Evolutionary conservation across 2,797 vertebrate genomes (phyloP).

Genomic region (Pipistrellus pipistrellus): DNA sequence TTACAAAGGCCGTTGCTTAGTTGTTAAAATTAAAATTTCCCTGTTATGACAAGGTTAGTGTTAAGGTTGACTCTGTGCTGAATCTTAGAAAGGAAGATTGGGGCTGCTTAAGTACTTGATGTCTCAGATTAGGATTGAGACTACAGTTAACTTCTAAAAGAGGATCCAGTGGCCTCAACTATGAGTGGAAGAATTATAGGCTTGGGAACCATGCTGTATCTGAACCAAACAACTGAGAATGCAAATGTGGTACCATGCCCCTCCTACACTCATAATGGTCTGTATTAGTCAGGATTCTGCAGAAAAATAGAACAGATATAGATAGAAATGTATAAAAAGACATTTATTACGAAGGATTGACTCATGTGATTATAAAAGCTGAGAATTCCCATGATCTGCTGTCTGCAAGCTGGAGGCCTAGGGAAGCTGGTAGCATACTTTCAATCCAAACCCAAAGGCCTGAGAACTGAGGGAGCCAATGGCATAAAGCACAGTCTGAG

Average conservation of each 20-base stretch:
- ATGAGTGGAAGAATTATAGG: background rate
- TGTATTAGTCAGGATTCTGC: background rate
- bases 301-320: background rate
- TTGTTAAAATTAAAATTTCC: conserved; percentile 32
- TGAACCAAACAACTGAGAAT: background rate
- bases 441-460: background rate
- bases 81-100: background rate
- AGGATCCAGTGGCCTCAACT: background rate
- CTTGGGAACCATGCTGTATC: background rate
- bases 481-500: background rate
- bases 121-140: background rate
- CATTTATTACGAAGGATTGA: background rate
- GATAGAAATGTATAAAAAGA: background rate
- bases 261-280: background rate
- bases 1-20: background rate
- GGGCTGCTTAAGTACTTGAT: background rate
- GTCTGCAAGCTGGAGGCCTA: background rate
- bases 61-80: background rate
- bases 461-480: background rate
- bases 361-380: background rate
- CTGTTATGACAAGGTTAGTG: background rate
- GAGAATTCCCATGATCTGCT: background rate
- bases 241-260: background rate
- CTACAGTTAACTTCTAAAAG: conserved; percentile 13
- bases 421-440: background rate